Evolutionary conservation across 1,140 invertebrate genomes (phyloP).

Genomic region (Pogonomyrmex barbatus): DNA sequence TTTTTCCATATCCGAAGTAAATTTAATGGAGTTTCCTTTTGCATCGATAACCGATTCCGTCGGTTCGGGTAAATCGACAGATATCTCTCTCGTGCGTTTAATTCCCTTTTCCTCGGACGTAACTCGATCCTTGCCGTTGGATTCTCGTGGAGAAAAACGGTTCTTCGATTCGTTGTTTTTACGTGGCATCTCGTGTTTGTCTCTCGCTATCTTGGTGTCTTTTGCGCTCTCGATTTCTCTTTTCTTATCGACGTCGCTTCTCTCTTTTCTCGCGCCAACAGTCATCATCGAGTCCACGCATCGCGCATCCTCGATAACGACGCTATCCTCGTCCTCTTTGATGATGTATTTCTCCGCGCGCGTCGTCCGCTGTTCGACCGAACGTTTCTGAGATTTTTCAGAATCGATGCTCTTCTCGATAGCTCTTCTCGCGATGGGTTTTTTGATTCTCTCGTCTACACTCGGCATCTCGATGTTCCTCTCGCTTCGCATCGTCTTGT

Average conservation of each 20-base stretch:
- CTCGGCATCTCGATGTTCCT: not conserved
- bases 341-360: slow-evolving; percentile 64
- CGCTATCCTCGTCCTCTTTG: slow-evolving; percentile 74
- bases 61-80: not conserved
- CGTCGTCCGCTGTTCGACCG: slow-evolving; percentile 1
- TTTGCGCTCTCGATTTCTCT: not conserved
- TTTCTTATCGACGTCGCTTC: slow-evolving; percentile 12
- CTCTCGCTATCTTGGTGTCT: not conserved
- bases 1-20: not conserved
- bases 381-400: slow-evolving; percentile 1
- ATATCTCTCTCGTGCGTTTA: not conserved
- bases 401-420: not conserved
- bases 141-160: not conserved
- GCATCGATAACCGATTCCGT: not conserved
- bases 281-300: not conserved
- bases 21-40: slow-evolving; percentile 8
- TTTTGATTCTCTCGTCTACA: slow-evolving; percentile 16
- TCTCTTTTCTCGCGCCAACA: not conserved
- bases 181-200: not conserved
- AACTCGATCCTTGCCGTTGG: slow-evolving; percentile 6
- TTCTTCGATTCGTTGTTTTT: slow-evolving; percentile 12
- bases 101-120: not conserved
- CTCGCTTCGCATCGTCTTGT: slow-evolving; percentile 64
- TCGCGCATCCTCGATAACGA: slow-evolving; percentile 70
- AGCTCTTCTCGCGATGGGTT: not conserved